These are phyloP conservation scores for Procapra przewalskii DNA, from an alignment of 2,113 vertebrate genomes.

Conservation along the genomic window DNA sequence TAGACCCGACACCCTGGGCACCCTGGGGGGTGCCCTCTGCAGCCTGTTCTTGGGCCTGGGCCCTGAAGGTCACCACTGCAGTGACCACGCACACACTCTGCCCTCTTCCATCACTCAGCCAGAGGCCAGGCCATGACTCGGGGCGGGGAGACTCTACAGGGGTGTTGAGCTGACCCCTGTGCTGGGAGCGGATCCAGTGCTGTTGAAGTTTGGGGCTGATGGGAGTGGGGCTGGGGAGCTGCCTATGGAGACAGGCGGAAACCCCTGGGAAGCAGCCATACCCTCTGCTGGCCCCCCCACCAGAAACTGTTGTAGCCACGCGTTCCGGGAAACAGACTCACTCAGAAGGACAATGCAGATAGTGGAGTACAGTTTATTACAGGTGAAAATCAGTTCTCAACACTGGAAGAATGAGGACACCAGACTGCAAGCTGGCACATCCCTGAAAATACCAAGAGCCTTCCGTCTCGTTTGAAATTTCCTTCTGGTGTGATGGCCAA, in stretches of 20 bases:
- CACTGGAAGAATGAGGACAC: not conserved
- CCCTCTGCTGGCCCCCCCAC: not conserved
- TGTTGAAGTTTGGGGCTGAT: not conserved
- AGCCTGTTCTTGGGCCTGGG: not conserved
- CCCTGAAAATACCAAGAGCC: not conserved
- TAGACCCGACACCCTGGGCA: accelerated
- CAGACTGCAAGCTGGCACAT: not conserved
- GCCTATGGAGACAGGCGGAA: not conserved
- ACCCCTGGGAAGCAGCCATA: not conserved
- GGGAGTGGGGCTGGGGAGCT: not conserved
- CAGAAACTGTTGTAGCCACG: not conserved
- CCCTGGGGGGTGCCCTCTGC: accelerated
- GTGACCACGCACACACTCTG: not conserved
- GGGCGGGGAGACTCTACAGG: not conserved
- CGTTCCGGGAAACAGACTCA: too few species aligned
- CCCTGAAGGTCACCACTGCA: not conserved
- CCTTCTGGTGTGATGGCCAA: not conserved
- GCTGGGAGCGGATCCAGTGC: not conserved
- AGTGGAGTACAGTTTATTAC: too few species aligned
- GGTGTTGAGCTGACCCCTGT: too few species aligned
- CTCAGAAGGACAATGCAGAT: too few species aligned
- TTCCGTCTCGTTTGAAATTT: not conserved
- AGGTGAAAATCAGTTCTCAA: not conserved
- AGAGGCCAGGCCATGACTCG: not conserved
- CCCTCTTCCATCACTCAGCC: not conserved